phyloP scores from a whole-genome alignment of 2,113 vertebrate species.

The Mormyrus iriodes region DNA sequence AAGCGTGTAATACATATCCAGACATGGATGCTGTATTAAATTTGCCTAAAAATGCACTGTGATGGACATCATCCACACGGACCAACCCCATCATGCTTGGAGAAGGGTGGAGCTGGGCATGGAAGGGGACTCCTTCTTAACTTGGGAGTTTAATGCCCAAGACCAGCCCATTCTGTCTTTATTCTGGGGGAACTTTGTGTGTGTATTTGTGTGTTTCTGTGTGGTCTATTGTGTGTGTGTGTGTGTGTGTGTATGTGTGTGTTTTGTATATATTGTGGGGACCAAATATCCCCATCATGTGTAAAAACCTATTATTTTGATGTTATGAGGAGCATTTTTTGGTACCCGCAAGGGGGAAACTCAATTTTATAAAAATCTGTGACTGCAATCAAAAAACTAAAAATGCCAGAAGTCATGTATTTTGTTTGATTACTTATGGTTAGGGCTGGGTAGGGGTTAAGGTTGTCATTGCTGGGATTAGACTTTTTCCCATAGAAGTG shows the following conservation, averaged over 20 bases:
- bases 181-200: neutral
- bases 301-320: no score
- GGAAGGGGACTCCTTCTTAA: neutral
- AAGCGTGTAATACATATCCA: neutral
- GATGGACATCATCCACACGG: neutral
- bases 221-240: neutral
- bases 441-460: no score
- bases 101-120: neutral
- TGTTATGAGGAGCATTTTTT: no score
- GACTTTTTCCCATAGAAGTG: no score
- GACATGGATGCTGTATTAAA: neutral
- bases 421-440: no score
- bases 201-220: neutral
- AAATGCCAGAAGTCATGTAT: no score
- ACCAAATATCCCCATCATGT: neutral
- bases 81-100: neutral
- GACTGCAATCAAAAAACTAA: no score
- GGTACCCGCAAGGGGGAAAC: no score
- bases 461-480: no score
- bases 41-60: neutral
- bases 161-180: neutral
- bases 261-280: no score
- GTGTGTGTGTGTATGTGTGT: neutral
- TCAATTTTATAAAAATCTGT: no score
- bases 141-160: neutral